Conservation (phyloP, 1,140 invertebrate genomes). For the Saccostrea cuccullata region DNA sequence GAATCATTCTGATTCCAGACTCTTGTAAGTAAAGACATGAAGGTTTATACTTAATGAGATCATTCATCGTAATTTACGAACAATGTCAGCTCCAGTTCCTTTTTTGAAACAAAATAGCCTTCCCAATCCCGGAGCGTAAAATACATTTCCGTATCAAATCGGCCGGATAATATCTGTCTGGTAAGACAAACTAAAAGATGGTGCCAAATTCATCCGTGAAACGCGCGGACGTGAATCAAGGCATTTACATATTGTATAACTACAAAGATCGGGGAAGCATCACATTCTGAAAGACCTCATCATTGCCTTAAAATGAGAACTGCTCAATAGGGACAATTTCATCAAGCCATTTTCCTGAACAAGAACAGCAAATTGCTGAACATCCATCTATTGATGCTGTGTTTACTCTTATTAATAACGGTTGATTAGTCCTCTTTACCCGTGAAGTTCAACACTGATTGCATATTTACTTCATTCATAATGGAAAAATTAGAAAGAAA, state of each 20-base stretch:
- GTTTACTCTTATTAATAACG: too few relatives aligned
- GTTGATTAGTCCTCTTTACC: too few relatives aligned
- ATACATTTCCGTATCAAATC: neutral
- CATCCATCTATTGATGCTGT: too few relatives aligned
- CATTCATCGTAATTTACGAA: slow-evolving; percentile 9
- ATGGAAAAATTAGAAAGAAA: neutral
- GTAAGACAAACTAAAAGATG: neutral
- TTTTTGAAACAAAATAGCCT: neutral
- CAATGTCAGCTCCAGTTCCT: neutral
- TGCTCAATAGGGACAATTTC: neutral
- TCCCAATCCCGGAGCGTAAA: neutral
- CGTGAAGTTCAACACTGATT: too few relatives aligned
- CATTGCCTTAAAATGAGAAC: neutral
- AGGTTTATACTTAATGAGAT: slow-evolving; percentile 3
- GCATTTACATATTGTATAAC: neutral
- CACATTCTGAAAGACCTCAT: neutral
- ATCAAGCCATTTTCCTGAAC: neutral
- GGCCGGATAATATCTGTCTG: neutral
- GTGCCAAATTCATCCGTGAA: neutral
- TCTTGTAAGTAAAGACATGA: slow-evolving; percentile 18
- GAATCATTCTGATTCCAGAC: neutral
- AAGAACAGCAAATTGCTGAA: neutral
- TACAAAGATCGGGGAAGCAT: neutral
- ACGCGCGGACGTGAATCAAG: neutral
- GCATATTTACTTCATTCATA: too few relatives aligned